phyloP scores from a whole-genome alignment of 2,113 vertebrate species.

The Sigmodon hispidus region DNA sequence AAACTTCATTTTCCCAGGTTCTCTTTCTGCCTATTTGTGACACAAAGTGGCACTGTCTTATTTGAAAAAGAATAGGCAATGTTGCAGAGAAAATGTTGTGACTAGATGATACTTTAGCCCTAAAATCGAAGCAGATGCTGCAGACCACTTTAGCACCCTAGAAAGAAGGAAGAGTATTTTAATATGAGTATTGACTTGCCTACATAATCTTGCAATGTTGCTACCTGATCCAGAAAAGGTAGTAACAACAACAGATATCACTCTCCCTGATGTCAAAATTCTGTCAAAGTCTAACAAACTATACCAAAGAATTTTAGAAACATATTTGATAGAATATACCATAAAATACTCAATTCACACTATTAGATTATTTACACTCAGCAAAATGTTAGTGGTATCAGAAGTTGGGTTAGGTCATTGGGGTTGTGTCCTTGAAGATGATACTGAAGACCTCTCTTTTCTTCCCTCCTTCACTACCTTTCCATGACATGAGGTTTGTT shows the following conservation, averaged over 20 bases:
- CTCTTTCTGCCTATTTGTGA: too few species aligned
- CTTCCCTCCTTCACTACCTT: neutral
- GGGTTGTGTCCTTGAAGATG: neutral
- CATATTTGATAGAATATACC: neutral
- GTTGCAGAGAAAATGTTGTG: neutral
- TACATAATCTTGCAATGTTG: neutral
- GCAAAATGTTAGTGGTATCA: neutral
- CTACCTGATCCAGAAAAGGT: neutral
- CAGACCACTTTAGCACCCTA: neutral
- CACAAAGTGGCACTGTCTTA: too few species aligned
- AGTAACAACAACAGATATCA: neutral
- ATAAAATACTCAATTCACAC: neutral
- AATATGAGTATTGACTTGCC: slow-evolving; percentile 32
- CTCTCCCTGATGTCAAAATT: slow-evolving; percentile 47
- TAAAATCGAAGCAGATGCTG: neutral
- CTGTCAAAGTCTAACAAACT: slow-evolving; percentile 29
- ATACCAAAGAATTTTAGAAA: slow-evolving; percentile 12
- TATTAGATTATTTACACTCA: neutral
- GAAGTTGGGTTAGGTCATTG: neutral
- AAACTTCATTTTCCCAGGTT: neutral
- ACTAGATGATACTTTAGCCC: neutral
- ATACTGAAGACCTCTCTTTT: neutral
- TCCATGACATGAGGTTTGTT: neutral
- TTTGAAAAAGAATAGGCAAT: neutral
- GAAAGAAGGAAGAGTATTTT: neutral